Evolutionary conservation across 2,888 invertebrate genomes (phyloP).

Genomic region (Drosophila flavopinicola): DNA sequence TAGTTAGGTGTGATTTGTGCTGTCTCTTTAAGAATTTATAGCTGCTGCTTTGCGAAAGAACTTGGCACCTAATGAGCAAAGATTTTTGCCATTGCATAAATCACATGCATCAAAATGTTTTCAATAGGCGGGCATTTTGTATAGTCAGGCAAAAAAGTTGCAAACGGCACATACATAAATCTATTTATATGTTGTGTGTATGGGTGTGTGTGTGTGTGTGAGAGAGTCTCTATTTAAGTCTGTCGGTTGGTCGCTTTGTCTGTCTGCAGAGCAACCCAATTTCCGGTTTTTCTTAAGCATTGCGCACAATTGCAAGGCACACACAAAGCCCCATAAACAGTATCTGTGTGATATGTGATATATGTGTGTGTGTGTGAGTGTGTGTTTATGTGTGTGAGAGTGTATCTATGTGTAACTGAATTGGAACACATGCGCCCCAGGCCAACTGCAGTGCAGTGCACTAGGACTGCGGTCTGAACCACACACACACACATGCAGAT

Average conservation of each 20-base stretch:
- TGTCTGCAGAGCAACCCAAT: constrained; percentile 76
- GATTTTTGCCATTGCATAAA: constrained; percentile 69
- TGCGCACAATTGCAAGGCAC: constrained; percentile 67
- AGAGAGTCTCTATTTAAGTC: constrained; percentile 34
- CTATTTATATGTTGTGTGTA: constrained; percentile 49
- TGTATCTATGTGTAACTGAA: constrained; percentile 66
- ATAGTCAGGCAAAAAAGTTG: constrained; percentile 56
- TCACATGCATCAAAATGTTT: constrained; percentile 75
- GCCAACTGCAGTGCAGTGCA: constrained; percentile 80
- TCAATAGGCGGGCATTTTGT: constrained; percentile 60
- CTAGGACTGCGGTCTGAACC: constrained; percentile 41
- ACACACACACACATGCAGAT: constrained; percentile 6
- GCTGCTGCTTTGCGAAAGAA: constrained; percentile 26
- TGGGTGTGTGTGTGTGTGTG: constrained; percentile 25
- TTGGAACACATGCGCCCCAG: constrained; percentile 77
- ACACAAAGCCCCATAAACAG: constrained; percentile 47
- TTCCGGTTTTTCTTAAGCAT: constrained; percentile 81
- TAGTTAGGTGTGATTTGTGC: too few species aligned
- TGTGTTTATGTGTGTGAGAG: constrained; percentile 28
- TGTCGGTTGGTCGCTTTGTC: constrained; percentile 54
- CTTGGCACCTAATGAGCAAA: constrained; percentile 73
- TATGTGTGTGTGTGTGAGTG: constrained; percentile 9
- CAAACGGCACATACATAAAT: constrained; percentile 62
- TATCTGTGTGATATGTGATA: constrained; percentile 14
- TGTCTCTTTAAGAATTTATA: constrained; percentile 54